Percentiles rank a stretch among this genome's conserved stretches.
Conservation (phyloP, 2,888 invertebrate genomes). For the Arrhopalites spinosus region DNA sequence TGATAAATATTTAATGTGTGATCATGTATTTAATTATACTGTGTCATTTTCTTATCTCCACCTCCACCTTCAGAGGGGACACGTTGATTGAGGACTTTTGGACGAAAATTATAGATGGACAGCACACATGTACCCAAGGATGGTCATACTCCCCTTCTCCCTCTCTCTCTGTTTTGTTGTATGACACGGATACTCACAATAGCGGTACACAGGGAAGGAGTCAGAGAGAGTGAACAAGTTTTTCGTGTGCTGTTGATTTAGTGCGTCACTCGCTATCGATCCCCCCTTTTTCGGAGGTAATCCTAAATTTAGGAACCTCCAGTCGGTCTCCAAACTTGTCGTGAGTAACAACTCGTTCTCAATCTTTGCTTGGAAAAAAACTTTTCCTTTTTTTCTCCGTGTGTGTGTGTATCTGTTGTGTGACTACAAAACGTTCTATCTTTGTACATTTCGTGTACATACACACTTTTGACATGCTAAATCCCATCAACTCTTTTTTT, state of each 20-base stretch:
- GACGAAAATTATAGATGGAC: too few species aligned
- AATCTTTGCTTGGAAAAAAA: neutral
- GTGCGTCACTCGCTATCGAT: conserved; percentile 56
- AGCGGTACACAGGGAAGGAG: neutral
- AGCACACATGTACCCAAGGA: neutral
- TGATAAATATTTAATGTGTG: too few species aligned
- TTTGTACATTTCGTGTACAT: neutral
- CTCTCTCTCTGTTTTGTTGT: neutral
- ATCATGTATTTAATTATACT: too few species aligned
- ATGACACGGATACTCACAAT: too few species aligned
- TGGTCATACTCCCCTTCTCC: neutral
- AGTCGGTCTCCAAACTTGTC: conserved; percentile 40
- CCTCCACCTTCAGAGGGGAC: neutral
- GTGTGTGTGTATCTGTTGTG: too few species aligned
- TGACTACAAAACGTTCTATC: too few species aligned
- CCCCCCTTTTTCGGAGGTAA: conserved; percentile 36
- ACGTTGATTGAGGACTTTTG: too few species aligned
- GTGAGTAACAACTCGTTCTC: conserved; percentile 17
- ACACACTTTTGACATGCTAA: neutral
- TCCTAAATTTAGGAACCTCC: conserved; percentile 34
- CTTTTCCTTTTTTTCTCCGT: neutral
- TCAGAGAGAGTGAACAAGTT: neutral
- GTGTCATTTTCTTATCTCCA: neutral
- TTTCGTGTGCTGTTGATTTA: conserved; percentile 54
- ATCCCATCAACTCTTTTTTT: too few species aligned